Evolutionary conservation across 2,888 invertebrate genomes (phyloP).

Genomic region (Teleiodes luculella): DNA sequence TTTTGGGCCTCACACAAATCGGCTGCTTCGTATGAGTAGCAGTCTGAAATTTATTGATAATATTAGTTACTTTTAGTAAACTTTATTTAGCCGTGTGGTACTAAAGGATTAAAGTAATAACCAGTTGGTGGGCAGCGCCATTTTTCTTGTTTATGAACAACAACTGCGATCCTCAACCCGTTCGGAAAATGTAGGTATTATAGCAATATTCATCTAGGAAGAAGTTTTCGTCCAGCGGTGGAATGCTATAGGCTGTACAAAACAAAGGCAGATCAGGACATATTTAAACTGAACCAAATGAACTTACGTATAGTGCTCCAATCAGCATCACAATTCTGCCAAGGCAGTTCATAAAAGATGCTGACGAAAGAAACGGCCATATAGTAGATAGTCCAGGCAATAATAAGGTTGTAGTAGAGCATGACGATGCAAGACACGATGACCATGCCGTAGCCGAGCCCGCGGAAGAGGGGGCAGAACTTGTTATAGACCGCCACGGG

Average conservation of each 20-base stretch:
- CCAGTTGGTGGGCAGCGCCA: too few species aligned
- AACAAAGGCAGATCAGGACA: too few species aligned
- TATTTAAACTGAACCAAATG: too few species aligned
- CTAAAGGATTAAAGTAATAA: neutral
- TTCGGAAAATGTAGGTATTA: too few species aligned
- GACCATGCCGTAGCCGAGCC: slow-evolving; percentile 86
- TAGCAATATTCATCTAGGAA: too few species aligned
- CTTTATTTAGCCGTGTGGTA: neutral
- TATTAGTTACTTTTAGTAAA: neutral
- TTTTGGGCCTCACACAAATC: slow-evolving; percentile 79
- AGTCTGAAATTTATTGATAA: slow-evolving; percentile 70
- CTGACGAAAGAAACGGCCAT: slow-evolving; percentile 81
- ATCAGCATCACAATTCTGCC: slow-evolving; percentile 84
- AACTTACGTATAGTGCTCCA: slow-evolving; percentile 83
- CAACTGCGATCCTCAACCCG: too few species aligned
- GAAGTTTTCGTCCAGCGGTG: too few species aligned
- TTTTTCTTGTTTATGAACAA: too few species aligned
- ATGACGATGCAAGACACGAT: slow-evolving; percentile 86
- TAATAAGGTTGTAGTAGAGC: slow-evolving; percentile 87
- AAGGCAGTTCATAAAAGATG: slow-evolving; percentile 81
- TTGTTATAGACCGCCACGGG: slow-evolving; percentile 89
- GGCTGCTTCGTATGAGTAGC: slow-evolving; percentile 83
- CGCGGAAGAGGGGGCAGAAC: slow-evolving; percentile 87
- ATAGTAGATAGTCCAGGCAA: slow-evolving; percentile 88
- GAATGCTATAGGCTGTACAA: too few species aligned